Evolutionary conservation across 2,888 invertebrate species (phyloP).

Genomic region (Pelosia muscerda): DNA sequence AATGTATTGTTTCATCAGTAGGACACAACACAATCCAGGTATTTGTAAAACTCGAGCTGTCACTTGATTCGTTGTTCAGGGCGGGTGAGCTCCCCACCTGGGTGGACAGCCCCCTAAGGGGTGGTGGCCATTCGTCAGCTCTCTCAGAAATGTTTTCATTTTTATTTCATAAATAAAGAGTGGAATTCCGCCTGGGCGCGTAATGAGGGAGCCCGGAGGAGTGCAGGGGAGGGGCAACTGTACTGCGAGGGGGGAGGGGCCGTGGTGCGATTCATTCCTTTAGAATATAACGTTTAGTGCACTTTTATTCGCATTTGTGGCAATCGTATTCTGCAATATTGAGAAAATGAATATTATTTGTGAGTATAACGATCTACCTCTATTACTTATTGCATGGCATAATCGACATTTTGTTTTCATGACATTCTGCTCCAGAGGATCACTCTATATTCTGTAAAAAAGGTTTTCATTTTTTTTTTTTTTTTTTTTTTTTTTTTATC

Average conservation of each 20-base stretch:
- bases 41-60: conserved; percentile 53
- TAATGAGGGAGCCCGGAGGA: conserved; percentile 65
- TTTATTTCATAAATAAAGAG: conserved; percentile 86
- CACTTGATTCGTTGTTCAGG: conserved; percentile 50
- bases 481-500: no score
- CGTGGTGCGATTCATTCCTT: neutral
- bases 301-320: neutral
- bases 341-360: no score
- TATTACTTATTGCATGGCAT: no score
- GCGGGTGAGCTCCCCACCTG: conserved; percentile 32
- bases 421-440: no score
- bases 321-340: neutral
- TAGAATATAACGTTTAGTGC: neutral
- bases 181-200: conserved; percentile 68
- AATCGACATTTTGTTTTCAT: no score
- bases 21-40: conserved; percentile 25
- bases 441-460: no score
- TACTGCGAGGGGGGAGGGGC: neutral
- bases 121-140: conserved; percentile 74
- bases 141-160: conserved; percentile 84
- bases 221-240: neutral
- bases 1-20: neutral
- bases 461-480: no score
- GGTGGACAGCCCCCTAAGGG: conserved; percentile 32
- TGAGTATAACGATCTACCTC: no score